phyloP scores from a whole-genome alignment of 1,140 invertebrate genomes.

The Eufriesea mexicana region DNA sequence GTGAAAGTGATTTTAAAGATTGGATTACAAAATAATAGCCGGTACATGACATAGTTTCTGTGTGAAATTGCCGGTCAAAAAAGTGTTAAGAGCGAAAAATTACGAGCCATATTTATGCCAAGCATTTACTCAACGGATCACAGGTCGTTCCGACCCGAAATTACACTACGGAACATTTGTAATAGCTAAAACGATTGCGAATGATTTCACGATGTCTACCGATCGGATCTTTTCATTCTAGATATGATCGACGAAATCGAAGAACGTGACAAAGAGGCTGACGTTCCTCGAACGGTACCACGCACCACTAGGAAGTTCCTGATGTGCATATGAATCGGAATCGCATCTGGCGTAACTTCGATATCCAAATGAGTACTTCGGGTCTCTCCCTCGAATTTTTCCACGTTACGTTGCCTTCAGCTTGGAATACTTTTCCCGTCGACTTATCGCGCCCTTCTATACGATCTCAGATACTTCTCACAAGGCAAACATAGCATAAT shows the following conservation, averaged over 20 bases:
- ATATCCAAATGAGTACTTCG: conserved; percentile 10
- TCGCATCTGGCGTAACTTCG: background rate
- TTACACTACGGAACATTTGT: conserved; percentile 1
- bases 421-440: background rate
- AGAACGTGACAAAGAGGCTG: conserved; percentile 26
- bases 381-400: background rate
- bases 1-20: too few relatives aligned
- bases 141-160: background rate
- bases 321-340: conserved; percentile 35
- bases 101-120: background rate
- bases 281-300: conserved; percentile 17
- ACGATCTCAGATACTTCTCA: too few relatives aligned
- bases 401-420: background rate
- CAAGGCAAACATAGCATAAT: too few relatives aligned
- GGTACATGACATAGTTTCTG: too few relatives aligned
- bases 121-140: background rate
- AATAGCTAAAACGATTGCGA: conserved; percentile 2
- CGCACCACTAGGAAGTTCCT: conserved; percentile 25
- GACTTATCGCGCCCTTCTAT: background rate
- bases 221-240: conserved; percentile 25
- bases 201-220: background rate
- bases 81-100: too few relatives aligned
- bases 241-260: background rate
- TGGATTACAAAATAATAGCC: too few relatives aligned
- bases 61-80: too few relatives aligned